Conservation (phyloP, 2,888 invertebrate species). For the Platycheirus rosarum region DNA sequence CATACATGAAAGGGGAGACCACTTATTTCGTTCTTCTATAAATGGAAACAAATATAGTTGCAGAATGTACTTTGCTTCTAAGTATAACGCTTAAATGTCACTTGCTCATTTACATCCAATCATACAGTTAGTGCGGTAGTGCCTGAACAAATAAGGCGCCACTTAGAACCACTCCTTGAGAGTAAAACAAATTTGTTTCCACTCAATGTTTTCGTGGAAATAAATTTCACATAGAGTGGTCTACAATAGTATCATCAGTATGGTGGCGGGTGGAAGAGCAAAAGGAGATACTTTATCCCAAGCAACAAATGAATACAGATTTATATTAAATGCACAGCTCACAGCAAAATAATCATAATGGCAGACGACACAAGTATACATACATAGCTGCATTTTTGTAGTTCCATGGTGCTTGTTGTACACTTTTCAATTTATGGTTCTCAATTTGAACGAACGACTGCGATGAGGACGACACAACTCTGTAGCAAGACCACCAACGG, state of each 20-base stretch:
- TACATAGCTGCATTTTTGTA: slow-evolving; percentile 22
- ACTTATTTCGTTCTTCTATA: no score
- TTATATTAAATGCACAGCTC: not conserved
- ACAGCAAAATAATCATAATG: slow-evolving; percentile 20
- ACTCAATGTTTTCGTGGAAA: slow-evolving; percentile 30
- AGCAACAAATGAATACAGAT: slow-evolving; percentile 38
- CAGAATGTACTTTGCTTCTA: no score
- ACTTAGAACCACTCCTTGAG: slow-evolving; percentile 32
- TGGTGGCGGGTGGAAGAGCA: no score
- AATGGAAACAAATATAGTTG: no score
- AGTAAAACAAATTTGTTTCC: slow-evolving; percentile 24
- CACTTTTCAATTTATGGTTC: slow-evolving; percentile 30
- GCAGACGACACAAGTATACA: slow-evolving; percentile 14
- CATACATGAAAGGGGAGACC: no score
- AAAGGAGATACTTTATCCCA: no score
- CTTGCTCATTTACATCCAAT: not conserved
- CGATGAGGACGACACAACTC: not conserved
- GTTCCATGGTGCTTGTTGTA: slow-evolving; percentile 20
- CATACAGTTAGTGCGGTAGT: not conserved
- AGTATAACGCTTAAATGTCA: no score
- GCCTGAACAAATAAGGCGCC: slow-evolving; percentile 56
- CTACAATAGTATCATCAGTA: slow-evolving; percentile 13
- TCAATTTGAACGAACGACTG: not conserved
- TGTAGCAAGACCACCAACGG: slow-evolving; percentile 10
- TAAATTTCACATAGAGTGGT: slow-evolving; percentile 43